Conservation (phyloP, 1,140 invertebrate species). For the Aleiodes sp. region DNA sequence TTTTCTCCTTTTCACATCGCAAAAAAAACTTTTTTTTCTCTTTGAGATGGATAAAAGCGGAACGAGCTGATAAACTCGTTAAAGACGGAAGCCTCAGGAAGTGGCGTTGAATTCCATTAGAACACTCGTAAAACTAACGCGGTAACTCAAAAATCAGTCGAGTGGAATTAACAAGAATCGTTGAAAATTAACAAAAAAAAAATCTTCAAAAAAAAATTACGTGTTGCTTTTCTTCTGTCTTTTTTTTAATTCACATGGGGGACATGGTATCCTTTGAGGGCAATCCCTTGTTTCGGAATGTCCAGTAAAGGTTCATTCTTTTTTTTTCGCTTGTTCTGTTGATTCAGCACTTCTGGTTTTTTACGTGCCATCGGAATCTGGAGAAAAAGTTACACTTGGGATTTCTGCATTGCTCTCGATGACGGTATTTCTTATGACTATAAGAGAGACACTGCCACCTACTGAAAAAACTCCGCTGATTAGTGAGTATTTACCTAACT, state of each 20-base stretch:
- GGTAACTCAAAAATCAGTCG: background rate
- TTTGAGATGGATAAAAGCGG: background rate
- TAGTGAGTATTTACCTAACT: constrained; percentile 71
- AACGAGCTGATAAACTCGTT: constrained; percentile 29
- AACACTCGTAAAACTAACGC: constrained; percentile 2
- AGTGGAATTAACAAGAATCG: too few relatives aligned
- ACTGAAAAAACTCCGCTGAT: constrained; percentile 92
- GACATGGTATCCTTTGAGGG: too few relatives aligned
- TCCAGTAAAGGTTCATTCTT: background rate
- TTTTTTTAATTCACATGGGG: too few relatives aligned
- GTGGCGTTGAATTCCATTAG: constrained; percentile 32
- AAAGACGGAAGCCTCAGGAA: background rate
- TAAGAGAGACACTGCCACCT: constrained; percentile 89
- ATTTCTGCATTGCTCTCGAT: constrained; percentile 91
- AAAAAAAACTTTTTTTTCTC: background rate
- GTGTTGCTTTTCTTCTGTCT: background rate
- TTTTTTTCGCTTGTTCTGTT: constrained; percentile 33
- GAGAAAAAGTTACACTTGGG: constrained; percentile 87
- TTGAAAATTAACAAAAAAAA: background rate
- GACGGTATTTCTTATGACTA: constrained; percentile 94
- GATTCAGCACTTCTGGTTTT: constrained; percentile 85
- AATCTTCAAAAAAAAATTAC: background rate
- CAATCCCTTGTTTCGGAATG: background rate
- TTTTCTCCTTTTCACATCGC: background rate
- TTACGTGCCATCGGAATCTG: constrained; percentile 91